Evolutionary conservation across 1,140 invertebrate species (phyloP).

Genomic region (Subanguina moxae): DNA sequence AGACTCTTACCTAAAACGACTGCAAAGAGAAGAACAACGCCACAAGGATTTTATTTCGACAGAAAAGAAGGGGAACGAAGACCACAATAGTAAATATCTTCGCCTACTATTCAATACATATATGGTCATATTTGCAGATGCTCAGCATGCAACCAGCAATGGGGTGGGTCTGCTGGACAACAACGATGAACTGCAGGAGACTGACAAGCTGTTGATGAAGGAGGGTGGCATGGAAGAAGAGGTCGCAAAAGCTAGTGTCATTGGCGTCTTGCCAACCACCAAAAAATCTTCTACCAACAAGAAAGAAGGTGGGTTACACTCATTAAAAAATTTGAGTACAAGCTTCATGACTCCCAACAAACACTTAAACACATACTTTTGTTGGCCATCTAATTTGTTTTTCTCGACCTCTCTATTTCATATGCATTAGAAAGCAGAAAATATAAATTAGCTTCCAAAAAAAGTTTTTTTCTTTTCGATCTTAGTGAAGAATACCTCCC

Average conservation of each 20-base stretch:
- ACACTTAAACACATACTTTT: no score
- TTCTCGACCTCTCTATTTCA: no score
- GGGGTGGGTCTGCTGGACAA: slow-evolving; percentile 4
- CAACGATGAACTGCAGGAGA: neutral
- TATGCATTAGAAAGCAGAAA: no score
- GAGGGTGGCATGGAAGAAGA: slow-evolving; percentile 14
- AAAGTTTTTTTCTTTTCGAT: no score
- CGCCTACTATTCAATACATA: no score
- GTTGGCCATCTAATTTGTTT: no score
- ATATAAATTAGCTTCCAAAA: no score
- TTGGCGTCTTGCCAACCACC: neutral
- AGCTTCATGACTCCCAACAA: no score
- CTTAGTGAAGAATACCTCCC: no score
- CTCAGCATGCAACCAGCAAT: neutral
- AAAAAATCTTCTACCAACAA: slow-evolving; percentile 15
- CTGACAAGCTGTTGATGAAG: slow-evolving; percentile 2
- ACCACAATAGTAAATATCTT: neutral
- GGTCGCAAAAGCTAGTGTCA: slow-evolving; percentile 1
- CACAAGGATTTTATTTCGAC: slow-evolving; percentile 7
- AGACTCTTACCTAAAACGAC: slow-evolving; percentile 53
- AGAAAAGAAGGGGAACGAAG: neutral
- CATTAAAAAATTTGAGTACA: neutral
- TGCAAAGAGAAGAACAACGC: slow-evolving; percentile 51
- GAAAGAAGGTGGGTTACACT: slow-evolving; percentile 20
- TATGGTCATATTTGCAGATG: no score